phyloP scores from a whole-genome alignment of 1,140 invertebrate species.

The Drosophila takahashii region DNA sequence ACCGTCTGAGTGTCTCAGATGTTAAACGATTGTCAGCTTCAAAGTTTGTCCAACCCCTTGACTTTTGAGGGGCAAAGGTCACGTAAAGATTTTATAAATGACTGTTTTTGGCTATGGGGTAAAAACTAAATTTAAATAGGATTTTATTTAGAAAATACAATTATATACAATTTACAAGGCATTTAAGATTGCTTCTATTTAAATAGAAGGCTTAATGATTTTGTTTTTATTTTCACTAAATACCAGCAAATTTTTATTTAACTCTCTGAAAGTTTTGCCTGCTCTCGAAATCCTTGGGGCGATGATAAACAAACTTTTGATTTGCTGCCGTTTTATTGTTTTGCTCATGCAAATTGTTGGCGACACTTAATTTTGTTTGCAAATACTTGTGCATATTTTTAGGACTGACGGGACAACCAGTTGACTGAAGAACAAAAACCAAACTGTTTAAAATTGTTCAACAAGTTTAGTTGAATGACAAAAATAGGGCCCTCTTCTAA shows the following conservation, averaged over 20 bases:
- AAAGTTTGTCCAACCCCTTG: constrained; percentile 15
- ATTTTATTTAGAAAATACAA: too few species aligned
- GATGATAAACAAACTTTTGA: constrained; percentile 40
- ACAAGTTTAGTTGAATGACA: constrained; percentile 31
- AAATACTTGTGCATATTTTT: constrained; percentile 74
- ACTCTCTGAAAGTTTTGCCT: constrained; percentile 26
- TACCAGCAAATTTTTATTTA: constrained; percentile 10
- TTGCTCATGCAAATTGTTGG: constrained; percentile 64
- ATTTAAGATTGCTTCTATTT: background rate
- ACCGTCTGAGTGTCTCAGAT: constrained; percentile 6
- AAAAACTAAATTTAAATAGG: too few species aligned
- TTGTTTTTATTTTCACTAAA: background rate
- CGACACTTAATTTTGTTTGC: constrained; percentile 74
- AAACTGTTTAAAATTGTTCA: constrained; percentile 39
- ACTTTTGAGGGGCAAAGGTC: background rate
- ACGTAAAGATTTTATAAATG: background rate
- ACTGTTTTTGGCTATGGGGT: too few species aligned
- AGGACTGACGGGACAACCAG: constrained; percentile 38
- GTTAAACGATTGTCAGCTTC: constrained; percentile 17
- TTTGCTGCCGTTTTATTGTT: constrained; percentile 46
- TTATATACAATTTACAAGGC: background rate
- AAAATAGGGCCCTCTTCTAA: background rate
- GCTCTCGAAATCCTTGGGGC: constrained; percentile 18
- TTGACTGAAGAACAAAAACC: constrained; percentile 48
- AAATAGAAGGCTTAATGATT: background rate